Evolutionary conservation across 2,113 vertebrate species (phyloP), one percentile per base, ranked within the genome.

Genomic region (Melanostigma gelatinosum): DNA sequence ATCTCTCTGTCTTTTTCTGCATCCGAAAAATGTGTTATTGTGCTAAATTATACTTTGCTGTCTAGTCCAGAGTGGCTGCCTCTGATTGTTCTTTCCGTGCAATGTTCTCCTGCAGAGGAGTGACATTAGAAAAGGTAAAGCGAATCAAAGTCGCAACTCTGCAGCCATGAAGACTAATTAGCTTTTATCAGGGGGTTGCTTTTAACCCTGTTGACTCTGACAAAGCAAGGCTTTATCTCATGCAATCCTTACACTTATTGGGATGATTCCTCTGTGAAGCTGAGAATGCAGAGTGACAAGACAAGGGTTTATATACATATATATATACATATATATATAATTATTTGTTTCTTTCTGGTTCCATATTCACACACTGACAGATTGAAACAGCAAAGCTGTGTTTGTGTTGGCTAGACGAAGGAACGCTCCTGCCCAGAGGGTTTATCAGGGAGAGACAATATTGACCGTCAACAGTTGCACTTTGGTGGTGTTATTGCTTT

Each of bases 401-500:
- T 91, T 87, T 90, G 87, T 77, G 72, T 91, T 91, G 90, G 90
- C 86, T 38, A 9, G 73, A 62, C 3, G 32, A 57, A 42, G 79
- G 61, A 50, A 22, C 60, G 62, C 66, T 77, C 50, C 77, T 84
- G 88, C 88, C 89, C 85, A 79, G 80, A 84, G 86, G 85, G 80
- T 87, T 89, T 87, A 91, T 90, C 89, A 72, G 80, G 65, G 65
- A 87, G 79, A 85, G 83, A 70, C 85, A 87, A 90, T 91, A 92
- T 91, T 93, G 90, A 92, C 89, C 74, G 29, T 75, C 81, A 87
- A 82, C 85, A 83, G 72, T 87, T 91, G 75, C 91, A 87, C 90
- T 89, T 85, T 92, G 77, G 52, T 89, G 81, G 55, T 52, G 75
- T 91, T 87, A 84, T 90, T 92, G 89, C 91, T 86, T 91, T 91